phyloP scores from a whole-genome alignment of 2,113 vertebrate genomes.

The Elaphurus davidianus region DNA sequence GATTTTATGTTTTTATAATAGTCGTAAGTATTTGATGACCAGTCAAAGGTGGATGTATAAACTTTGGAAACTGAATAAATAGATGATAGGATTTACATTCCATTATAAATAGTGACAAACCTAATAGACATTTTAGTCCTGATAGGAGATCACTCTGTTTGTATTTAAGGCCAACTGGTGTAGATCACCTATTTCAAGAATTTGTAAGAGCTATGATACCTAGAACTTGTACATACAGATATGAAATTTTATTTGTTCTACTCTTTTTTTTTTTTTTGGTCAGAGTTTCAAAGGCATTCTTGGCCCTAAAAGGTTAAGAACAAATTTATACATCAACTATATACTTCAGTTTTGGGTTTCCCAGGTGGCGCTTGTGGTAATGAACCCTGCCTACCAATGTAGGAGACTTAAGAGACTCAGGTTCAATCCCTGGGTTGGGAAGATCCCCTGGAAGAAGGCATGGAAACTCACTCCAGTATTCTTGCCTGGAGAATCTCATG shows the following conservation, averaged over 20 bases:
- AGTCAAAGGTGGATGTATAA: not conserved
- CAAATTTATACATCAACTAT: not conserved
- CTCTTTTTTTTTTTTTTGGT: not conserved
- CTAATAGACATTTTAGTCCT: not conserved
- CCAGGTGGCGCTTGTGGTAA: not conserved
- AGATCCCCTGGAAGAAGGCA: not conserved
- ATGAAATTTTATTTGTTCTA: not conserved
- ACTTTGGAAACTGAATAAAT: slow-evolving; percentile 23
- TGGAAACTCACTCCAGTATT: not conserved
- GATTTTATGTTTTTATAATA: not conserved
- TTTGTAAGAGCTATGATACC: not conserved
- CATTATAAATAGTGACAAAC: slow-evolving; percentile 7
- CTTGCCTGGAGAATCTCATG: not conserved
- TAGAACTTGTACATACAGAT: not conserved
- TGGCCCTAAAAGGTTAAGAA: not conserved
- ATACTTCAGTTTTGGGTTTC: not conserved
- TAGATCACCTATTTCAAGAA: not conserved
- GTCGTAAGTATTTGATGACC: not conserved
- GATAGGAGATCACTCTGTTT: not conserved
- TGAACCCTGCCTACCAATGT: not conserved
- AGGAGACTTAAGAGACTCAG: not conserved
- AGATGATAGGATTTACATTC: not conserved
- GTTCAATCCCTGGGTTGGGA: not conserved
- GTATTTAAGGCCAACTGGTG: not conserved
- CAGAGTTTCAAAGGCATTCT: not conserved